phyloP scores from a whole-genome alignment of 1,140 invertebrate genomes.

The Trissolcus basalis region DNA sequence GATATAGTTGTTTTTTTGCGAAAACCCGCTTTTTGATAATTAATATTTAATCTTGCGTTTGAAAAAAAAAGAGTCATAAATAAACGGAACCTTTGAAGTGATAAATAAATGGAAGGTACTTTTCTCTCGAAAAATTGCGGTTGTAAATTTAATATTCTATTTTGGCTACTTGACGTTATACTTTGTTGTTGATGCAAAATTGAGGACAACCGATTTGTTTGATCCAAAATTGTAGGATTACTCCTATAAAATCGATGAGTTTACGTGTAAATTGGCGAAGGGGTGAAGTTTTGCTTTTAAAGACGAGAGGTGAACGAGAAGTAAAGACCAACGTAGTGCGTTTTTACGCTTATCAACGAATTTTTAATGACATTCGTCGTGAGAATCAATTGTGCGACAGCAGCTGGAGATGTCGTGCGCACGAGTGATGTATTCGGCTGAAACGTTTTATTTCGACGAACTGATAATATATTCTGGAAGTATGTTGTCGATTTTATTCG shows the following conservation, averaged over 20 bases:
- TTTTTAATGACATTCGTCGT: slow-evolving; percentile 45
- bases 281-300: background rate
- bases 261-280: background rate
- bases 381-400: slow-evolving; percentile 10
- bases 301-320: slow-evolving; percentile 11
- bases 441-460: slow-evolving; percentile 13
- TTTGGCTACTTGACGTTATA: slow-evolving; percentile 40
- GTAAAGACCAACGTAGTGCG: slow-evolving; percentile 35
- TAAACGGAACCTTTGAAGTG: too few species aligned
- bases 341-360: slow-evolving; percentile 57
- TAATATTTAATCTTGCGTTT: slow-evolving; percentile 18
- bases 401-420: slow-evolving; percentile 42
- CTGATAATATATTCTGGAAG: slow-evolving; percentile 44
- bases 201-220: slow-evolving; percentile 19
- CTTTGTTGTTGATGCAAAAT: slow-evolving; percentile 27
- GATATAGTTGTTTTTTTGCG: slow-evolving; percentile 16
- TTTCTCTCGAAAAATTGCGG: slow-evolving; percentile 29
- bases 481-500: slow-evolving; percentile 40
- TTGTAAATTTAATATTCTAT: slow-evolving; percentile 47
- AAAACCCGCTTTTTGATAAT: slow-evolving; percentile 20
- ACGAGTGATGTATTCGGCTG: slow-evolving; percentile 53
- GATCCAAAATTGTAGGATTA: slow-evolving; percentile 23
- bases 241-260: background rate
- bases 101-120: slow-evolving; percentile 20
- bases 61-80: background rate